Conservation (phyloP, 2,797 vertebrate species). For the Clarias platycephalus region DNA sequence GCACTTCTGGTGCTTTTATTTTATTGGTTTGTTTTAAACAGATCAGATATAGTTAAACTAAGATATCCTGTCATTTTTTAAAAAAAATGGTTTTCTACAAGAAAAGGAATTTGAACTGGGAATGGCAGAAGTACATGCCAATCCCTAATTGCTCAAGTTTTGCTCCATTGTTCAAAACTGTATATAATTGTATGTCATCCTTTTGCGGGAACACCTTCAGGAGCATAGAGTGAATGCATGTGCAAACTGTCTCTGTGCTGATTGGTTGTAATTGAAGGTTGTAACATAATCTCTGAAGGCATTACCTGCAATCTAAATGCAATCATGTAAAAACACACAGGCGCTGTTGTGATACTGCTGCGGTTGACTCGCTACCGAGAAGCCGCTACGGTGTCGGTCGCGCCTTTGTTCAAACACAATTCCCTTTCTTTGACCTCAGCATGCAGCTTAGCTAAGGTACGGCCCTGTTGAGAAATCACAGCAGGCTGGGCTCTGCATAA, state of each 20-base stretch:
- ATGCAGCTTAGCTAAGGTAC: neutral
- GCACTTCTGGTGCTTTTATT: neutral
- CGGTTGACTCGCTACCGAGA: neutral
- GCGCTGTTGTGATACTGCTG: neutral
- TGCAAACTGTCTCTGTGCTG: neutral
- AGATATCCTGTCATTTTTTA: no score
- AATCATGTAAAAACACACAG: conserved; percentile 11
- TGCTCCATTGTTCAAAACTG: neutral
- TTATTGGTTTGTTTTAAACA: neutral
- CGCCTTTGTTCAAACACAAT: neutral
- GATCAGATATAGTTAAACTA: neutral
- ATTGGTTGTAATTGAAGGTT: conserved; percentile 9
- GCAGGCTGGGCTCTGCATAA: conserved; percentile 2
- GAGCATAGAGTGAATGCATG: neutral
- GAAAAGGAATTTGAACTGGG: neutral
- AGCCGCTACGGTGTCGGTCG: neutral
- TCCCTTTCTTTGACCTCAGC: conserved; percentile 29
- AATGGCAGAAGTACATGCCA: neutral
- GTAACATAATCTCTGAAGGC: neutral
- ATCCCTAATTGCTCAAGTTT: neutral
- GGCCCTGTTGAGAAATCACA: conserved; percentile 21
- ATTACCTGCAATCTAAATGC: neutral
- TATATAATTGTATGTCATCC: neutral
- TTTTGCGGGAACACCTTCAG: neutral
- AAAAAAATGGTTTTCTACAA: neutral